Percentiles rank a stretch among this genome's conserved stretches.
These are phyloP conservation scores for Synanthedon tipuliformis DNA, from an alignment of 2,888 invertebrate species.

Conservation along the genomic window DNA sequence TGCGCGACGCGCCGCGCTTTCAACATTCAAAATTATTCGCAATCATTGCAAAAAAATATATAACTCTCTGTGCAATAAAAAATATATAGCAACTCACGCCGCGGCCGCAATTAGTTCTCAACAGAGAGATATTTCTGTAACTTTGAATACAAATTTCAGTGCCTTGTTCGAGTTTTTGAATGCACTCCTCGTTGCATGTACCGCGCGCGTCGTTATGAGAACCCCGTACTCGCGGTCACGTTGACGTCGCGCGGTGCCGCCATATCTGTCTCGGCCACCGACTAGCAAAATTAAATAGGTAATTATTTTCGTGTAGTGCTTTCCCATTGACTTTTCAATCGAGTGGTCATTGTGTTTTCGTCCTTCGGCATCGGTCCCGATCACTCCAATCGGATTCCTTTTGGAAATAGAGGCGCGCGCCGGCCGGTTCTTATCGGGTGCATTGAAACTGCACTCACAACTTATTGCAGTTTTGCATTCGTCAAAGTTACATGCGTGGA, in stretches of 20 bases:
- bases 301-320: slow-evolving; percentile 67
- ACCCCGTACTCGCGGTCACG: slow-evolving; percentile 79
- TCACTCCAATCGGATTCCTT: slow-evolving; percentile 59
- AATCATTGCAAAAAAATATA: slow-evolving; percentile 56
- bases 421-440: slow-evolving; percentile 70
- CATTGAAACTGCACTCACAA: slow-evolving; percentile 70
- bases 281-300: slow-evolving; percentile 72
- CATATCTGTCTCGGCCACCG: slow-evolving; percentile 75
- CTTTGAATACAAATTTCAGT: slow-evolving; percentile 43
- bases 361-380: slow-evolving; percentile 34
- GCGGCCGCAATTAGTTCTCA: slow-evolving; percentile 48
- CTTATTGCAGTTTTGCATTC: slow-evolving; percentile 70
- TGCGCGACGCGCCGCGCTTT: slow-evolving; percentile 71
- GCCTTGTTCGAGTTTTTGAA: slow-evolving; percentile 59
- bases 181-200: slow-evolving; percentile 74
- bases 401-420: slow-evolving; percentile 63
- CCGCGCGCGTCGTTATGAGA: slow-evolving; percentile 85
- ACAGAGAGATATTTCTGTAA: slow-evolving; percentile 50
- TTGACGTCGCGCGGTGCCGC: slow-evolving; percentile 77
- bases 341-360: slow-evolving; percentile 52
- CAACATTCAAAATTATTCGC: slow-evolving; percentile 70
- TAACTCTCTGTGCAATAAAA: slow-evolving; percentile 65
- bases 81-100: slow-evolving; percentile 43
- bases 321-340: slow-evolving; percentile 33
- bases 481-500: slow-evolving; percentile 62